Conservation (phyloP, 2,888 invertebrate genomes). For the Scaptomyza reducta region DNA sequence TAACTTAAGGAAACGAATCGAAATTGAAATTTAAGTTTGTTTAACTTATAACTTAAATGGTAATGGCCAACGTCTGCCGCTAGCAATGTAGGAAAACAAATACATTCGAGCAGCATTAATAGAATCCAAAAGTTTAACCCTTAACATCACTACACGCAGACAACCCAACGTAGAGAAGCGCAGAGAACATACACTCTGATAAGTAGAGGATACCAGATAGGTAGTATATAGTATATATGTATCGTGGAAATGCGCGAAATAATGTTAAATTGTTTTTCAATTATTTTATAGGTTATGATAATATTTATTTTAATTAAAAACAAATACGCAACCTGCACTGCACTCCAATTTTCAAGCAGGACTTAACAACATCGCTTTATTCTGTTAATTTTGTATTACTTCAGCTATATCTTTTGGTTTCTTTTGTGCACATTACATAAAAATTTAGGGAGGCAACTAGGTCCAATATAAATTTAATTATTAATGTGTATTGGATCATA, state of each 20-base stretch:
- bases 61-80: constrained; percentile 8
- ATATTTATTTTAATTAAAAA: constrained; percentile 82
- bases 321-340: constrained; percentile 54
- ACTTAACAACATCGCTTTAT: constrained; percentile 20
- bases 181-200: constrained; percentile 1
- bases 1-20: too few species aligned
- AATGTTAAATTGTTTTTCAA: constrained; percentile 80
- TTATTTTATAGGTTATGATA: constrained; percentile 80
- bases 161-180: constrained; percentile 24
- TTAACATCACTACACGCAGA: constrained; percentile 36
- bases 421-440: constrained; percentile 19
- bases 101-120: constrained; percentile 44
- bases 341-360: constrained; percentile 12
- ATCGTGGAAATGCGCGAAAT: constrained; percentile 36
- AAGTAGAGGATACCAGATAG: too few species aligned
- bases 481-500: too few species aligned
- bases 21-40: not conserved
- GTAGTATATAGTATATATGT: not conserved
- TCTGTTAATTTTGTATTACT: constrained; percentile 1
- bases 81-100: constrained; percentile 48
- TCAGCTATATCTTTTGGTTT: constrained; percentile 14
- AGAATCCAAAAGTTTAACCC: constrained; percentile 40
- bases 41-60: not conserved
- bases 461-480: too few species aligned
- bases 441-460: constrained; percentile 15